Conservation (phyloP, 2,113 vertebrate species). For the Diadophis punctatus region DNA sequence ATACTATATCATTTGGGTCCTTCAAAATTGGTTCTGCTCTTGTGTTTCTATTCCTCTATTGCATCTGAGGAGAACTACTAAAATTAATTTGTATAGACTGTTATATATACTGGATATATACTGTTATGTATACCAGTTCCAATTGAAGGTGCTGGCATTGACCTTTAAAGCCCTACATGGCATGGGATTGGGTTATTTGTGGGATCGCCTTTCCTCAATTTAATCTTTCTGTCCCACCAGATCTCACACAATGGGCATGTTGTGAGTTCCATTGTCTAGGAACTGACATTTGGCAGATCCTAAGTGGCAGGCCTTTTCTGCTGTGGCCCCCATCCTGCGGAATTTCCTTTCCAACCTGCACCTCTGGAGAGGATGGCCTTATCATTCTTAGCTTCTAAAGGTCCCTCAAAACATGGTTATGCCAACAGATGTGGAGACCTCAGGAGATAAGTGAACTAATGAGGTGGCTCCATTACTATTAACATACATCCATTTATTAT, state of each 20-base stretch:
- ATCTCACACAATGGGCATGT: neutral
- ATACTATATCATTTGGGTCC: neutral
- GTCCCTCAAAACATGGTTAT: neutral
- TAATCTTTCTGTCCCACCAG: neutral
- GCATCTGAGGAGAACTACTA: neutral
- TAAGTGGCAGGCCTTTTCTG: neutral
- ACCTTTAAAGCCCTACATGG: neutral
- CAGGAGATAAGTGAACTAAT: neutral
- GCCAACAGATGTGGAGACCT: neutral
- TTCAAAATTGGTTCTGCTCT: neutral
- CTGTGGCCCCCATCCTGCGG: neutral
- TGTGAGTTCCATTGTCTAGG: neutral
- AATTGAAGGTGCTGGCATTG: neutral
- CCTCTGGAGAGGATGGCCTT: neutral
- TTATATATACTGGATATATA: too few relatives aligned
- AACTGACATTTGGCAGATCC: too few relatives aligned
- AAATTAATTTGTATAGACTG: neutral
- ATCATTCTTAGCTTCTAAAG: neutral
- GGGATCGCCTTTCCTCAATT: neutral
- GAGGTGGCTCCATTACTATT: too few relatives aligned
- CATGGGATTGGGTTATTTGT: neutral
- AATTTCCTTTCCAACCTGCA: neutral
- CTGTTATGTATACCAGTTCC: neutral
- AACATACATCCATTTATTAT: too few relatives aligned
- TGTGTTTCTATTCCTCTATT: neutral